Evolutionary conservation across 1,140 invertebrate species (phyloP).

Genomic region (Trachymyrmex cornetzi): DNA sequence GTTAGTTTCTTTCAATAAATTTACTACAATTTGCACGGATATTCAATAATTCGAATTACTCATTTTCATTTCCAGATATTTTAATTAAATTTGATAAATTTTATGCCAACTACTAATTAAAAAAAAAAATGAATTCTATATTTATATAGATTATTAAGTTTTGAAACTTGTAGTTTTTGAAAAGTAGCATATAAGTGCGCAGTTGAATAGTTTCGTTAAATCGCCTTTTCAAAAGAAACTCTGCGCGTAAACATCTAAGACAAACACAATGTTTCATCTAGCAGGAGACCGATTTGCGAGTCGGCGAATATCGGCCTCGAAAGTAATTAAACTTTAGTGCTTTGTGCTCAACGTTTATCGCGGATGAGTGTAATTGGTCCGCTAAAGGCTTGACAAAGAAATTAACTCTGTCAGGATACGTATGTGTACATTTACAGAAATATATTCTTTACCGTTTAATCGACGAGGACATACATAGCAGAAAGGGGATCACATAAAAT

Average conservation of each 20-base stretch:
- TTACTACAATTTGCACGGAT: not conserved
- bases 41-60: not conserved
- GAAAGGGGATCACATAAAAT: not conserved
- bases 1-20: constrained; percentile 15
- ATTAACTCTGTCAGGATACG: constrained; percentile 37
- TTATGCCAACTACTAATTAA: not conserved
- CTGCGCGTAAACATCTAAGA: constrained; percentile 9
- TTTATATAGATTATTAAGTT: not conserved
- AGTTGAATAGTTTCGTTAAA: not conserved
- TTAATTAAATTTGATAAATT: not conserved
- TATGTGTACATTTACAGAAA: constrained; percentile 14
- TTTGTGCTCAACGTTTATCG: constrained; percentile 43
- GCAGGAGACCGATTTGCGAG: constrained; percentile 19
- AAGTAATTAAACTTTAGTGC: constrained; percentile 57
- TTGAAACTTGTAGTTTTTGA: not conserved
- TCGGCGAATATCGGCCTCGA: constrained; percentile 20
- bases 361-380: constrained; percentile 31
- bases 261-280: constrained; percentile 33
- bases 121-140: not conserved
- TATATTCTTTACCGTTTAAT: constrained; percentile 17
- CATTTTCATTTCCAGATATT: not conserved
- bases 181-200: not conserved
- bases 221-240: constrained; percentile 30
- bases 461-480: not conserved
- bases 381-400: constrained; percentile 38